Evolutionary conservation across 2,797 vertebrate species (phyloP).

Genomic region (Acrocephalus scirpaceus): DNA sequence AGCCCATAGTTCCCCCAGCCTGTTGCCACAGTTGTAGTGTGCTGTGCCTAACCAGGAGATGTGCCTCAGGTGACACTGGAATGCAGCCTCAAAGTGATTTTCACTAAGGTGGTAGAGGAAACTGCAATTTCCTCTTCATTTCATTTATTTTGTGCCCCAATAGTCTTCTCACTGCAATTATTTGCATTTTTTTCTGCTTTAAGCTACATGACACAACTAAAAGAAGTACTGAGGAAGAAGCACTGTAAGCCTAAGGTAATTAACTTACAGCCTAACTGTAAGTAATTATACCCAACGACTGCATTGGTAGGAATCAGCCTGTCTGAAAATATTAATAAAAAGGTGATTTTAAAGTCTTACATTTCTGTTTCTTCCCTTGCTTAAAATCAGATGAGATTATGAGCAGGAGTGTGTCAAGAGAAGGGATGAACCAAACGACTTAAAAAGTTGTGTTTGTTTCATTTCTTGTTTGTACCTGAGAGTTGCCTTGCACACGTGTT

Average conservation of each 20-base stretch:
- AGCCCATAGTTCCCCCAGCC: rapidly evolving
- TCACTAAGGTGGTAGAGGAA: not conserved
- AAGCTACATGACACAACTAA: not conserved
- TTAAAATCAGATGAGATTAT: not conserved
- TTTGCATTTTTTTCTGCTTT: not conserved
- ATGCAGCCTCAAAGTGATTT: not conserved
- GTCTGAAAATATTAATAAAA: not conserved
- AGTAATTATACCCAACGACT: not conserved
- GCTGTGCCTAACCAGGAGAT: not conserved
- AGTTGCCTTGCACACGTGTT: not conserved
- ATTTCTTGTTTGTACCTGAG: not conserved
- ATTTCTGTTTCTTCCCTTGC: not conserved
- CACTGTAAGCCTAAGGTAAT: not conserved
- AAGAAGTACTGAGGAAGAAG: not conserved
- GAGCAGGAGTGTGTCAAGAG: not conserved
- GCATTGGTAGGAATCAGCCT: not conserved
- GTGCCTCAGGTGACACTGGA: not conserved
- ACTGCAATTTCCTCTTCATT: not conserved
- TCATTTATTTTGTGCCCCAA: not conserved
- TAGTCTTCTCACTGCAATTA: not conserved
- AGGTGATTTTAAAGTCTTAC: not conserved
- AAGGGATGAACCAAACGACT: not conserved
- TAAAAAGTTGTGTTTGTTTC: not conserved
- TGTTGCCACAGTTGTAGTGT: not conserved
- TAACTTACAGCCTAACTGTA: not conserved